These are phyloP conservation scores for Theristus sp. DNA, from an alignment of 2,888 invertebrate genomes.

Conservation along the genomic window DNA sequence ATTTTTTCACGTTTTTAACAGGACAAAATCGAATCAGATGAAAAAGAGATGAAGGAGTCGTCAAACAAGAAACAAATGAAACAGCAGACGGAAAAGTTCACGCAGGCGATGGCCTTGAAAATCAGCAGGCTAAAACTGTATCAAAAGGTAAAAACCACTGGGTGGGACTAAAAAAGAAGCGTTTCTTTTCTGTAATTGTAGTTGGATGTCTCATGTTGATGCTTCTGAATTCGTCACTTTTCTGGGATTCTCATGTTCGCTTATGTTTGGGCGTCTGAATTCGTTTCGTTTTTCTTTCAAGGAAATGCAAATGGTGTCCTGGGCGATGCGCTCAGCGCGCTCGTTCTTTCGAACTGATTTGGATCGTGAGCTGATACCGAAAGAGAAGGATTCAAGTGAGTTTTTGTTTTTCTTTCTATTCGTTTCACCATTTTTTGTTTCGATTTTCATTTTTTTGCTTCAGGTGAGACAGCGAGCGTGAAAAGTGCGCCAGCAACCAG, in stretches of 20 bases:
- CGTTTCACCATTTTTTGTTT: too few relatives aligned
- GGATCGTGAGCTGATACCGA: slow-evolving; percentile 3
- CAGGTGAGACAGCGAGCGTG: background rate
- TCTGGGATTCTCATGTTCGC: background rate
- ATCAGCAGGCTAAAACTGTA: slow-evolving; percentile 60
- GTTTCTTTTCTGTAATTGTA: too few relatives aligned
- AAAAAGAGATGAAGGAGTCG: slow-evolving; percentile 29
- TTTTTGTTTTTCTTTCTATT: too few relatives aligned
- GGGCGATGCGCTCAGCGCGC: slow-evolving; percentile 75
- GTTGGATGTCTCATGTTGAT: too few relatives aligned
- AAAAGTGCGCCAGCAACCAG: too few relatives aligned
- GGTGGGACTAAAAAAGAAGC: slow-evolving; percentile 41
- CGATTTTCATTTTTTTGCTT: too few relatives aligned
- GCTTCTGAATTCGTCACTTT: background rate
- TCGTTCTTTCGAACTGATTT: slow-evolving; percentile 59
- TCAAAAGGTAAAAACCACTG: slow-evolving; percentile 43
- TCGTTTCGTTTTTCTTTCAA: slow-evolving; percentile 31
- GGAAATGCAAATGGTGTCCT: slow-evolving; percentile 75
- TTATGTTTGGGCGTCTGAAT: background rate
- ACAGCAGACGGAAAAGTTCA: slow-evolving; percentile 53
- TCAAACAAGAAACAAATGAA: slow-evolving; percentile 13
- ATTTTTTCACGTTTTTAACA: slow-evolving; percentile 5
- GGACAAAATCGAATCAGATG: slow-evolving; percentile 19
- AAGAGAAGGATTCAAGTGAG: slow-evolving; percentile 1
- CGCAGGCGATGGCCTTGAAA: slow-evolving; percentile 72